A percentile compares a stretch with the other conserved stretches of the same genome.
Evolutionary conservation across 2,888 invertebrate genomes (phyloP).

Genomic region (Itoplectis maculator): DNA sequence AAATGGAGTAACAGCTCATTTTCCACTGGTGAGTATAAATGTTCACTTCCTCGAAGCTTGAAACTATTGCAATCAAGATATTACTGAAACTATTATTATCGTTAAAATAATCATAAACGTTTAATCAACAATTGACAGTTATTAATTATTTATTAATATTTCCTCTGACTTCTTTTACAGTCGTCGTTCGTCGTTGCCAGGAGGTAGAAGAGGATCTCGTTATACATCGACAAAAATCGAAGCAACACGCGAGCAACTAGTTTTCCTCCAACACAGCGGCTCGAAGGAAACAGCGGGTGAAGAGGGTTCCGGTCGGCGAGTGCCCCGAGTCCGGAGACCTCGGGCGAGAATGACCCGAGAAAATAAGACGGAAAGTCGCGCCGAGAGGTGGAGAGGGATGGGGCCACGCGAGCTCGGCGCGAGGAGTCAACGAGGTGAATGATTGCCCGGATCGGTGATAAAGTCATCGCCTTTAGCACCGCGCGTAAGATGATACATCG

Average conservation of each 20-base stretch:
- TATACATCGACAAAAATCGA: no score
- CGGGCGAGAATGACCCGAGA: constrained; percentile 52
- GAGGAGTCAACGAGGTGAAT: constrained; percentile 76
- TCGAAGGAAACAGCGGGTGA: neutral
- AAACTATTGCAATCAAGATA: no score
- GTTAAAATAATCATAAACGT: no score
- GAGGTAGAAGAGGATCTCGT: no score
- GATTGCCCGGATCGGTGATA: constrained; percentile 83
- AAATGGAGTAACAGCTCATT: neutral
- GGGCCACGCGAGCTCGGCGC: constrained; percentile 65
- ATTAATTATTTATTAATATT: no score
- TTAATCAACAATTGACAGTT: no score
- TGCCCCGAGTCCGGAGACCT: neutral
- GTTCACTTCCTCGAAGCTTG: no score
- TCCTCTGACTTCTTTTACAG: no score
- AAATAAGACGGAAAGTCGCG: constrained; percentile 61
- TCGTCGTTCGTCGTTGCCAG: no score
- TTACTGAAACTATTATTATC: no score
- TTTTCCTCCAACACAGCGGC: no score
- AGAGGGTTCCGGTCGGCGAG: constrained; percentile 41
- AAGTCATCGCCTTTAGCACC: constrained; percentile 84
- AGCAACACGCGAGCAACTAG: no score
- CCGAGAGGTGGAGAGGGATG: constrained; percentile 55
- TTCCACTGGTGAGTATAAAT: neutral
- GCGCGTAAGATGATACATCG: constrained; percentile 85